A percentile compares a stretch with the other conserved stretches of the same genome.
Evolutionary conservation across 2,888 invertebrate species (phyloP).

Genomic region (Lutraria lutraria): DNA sequence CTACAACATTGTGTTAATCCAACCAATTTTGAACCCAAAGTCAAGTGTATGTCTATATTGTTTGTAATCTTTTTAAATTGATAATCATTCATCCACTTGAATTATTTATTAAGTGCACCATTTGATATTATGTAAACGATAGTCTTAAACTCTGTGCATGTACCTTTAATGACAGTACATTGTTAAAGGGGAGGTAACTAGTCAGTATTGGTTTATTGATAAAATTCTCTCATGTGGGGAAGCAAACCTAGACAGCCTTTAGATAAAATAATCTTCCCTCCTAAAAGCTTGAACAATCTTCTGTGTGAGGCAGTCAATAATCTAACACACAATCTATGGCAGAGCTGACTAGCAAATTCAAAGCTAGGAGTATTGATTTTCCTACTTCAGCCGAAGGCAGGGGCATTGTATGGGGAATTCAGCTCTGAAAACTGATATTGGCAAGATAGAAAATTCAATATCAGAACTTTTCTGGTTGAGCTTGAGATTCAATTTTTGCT

Average conservation of each 20-base stretch:
- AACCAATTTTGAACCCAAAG: not conserved
- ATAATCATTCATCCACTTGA: not conserved
- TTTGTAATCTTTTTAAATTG: not conserved
- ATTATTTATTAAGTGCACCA: not conserved
- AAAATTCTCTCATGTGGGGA: constrained; percentile 42
- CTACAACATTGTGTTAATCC: too few species aligned
- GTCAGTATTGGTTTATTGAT: constrained; percentile 49
- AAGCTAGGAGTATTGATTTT: constrained; percentile 70
- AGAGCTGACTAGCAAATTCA: constrained; percentile 71
- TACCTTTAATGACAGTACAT: constrained; percentile 13
- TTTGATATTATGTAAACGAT: constrained; percentile 1
- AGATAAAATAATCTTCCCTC: constrained; percentile 69
- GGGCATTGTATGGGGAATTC: constrained; percentile 39
- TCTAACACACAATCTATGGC: constrained; percentile 74
- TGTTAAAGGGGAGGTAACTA: constrained; percentile 41
- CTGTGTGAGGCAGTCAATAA: constrained; percentile 71
- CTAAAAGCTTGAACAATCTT: constrained; percentile 70
- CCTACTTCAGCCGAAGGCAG: constrained; percentile 59
- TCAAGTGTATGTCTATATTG: not conserved
- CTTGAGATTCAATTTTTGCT: constrained; percentile 13
- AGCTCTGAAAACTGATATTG: constrained; percentile 18
- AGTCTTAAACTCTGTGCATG: not conserved
- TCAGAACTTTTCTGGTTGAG: constrained; percentile 4
- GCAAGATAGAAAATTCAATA: constrained; percentile 27
- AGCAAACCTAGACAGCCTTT: constrained; percentile 54